phyloP scores from a whole-genome alignment of 2,113 vertebrate genomes.

The Esox niger region DNA sequence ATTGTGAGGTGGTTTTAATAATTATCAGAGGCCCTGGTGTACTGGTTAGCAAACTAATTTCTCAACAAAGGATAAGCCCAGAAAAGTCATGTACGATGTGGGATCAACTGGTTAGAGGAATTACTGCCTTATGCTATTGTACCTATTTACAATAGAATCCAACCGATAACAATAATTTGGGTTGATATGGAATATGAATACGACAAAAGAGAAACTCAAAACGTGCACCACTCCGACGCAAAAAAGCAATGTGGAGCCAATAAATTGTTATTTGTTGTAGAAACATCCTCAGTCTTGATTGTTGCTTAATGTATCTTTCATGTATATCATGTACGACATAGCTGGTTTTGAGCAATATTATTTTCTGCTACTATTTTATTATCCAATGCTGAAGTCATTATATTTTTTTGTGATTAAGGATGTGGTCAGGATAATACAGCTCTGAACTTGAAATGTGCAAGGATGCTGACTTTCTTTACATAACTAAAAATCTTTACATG shows the following conservation, averaged over 20 bases:
- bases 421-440: not conserved
- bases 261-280: no score
- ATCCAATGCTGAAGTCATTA: no score
- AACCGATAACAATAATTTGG: not conserved
- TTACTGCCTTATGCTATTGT: conserved; percentile 37
- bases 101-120: conserved; percentile 48
- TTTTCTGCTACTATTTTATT: no score
- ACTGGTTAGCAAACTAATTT: conserved; percentile 54
- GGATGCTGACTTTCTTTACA: not conserved
- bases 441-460: not conserved
- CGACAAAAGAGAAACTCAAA: no score
- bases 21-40: conserved; percentile 42
- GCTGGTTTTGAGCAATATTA: no score
- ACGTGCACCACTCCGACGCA: no score
- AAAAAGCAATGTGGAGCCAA: no score
- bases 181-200: conserved; percentile 15
- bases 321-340: no score
- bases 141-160: conserved; percentile 11
- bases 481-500: not conserved
- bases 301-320: no score
- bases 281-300: no score
- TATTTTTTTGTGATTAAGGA: not conserved
- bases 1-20: conserved; percentile 51
- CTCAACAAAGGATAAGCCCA: conserved; percentile 33
- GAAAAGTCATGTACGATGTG: conserved; percentile 62